Evolutionary conservation across 2,888 invertebrate species (phyloP).

Genomic region (Rhorus exstirpatorius): DNA sequence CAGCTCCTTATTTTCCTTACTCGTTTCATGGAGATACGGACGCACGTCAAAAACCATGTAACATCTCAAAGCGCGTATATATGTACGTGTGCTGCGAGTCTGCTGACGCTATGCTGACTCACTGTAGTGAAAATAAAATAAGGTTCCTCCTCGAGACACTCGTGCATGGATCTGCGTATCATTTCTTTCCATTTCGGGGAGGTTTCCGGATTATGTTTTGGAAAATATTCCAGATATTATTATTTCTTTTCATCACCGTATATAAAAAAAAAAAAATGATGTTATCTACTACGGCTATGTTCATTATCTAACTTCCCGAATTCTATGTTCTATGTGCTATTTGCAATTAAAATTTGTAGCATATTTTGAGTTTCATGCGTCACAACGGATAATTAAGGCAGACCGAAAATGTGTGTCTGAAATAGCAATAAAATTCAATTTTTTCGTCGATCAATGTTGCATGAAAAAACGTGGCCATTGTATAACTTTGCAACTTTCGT

Average conservation of each 20-base stretch:
- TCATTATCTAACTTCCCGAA: background rate
- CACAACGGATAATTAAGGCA: background rate
- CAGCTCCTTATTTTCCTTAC: conserved; percentile 34
- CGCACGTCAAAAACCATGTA: conserved; percentile 51
- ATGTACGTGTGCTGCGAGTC: conserved; percentile 36
- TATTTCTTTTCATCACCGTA: conserved; percentile 10
- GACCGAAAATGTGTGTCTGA: background rate
- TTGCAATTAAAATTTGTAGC: background rate
- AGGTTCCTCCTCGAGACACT: conserved; percentile 68
- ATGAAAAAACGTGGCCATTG: background rate
- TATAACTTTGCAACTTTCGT: too few relatives aligned
- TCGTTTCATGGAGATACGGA: conserved; percentile 56
- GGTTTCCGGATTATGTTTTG: conserved; percentile 44
- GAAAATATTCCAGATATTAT: conserved; percentile 49
- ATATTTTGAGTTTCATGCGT: background rate
- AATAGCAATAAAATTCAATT: background rate
- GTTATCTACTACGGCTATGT: background rate
- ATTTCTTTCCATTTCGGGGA: conserved; percentile 50
- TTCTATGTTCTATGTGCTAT: background rate
- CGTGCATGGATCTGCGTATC: conserved; percentile 59
- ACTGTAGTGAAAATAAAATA: conserved; percentile 54
- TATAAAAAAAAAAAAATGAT: conserved; percentile 7
- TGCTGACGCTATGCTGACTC: conserved; percentile 42
- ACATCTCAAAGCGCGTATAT: conserved; percentile 48
- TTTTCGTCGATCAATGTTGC: background rate